Conservation (phyloP, 2,888 invertebrate species). For the Sarcophaga subvicina region DNA sequence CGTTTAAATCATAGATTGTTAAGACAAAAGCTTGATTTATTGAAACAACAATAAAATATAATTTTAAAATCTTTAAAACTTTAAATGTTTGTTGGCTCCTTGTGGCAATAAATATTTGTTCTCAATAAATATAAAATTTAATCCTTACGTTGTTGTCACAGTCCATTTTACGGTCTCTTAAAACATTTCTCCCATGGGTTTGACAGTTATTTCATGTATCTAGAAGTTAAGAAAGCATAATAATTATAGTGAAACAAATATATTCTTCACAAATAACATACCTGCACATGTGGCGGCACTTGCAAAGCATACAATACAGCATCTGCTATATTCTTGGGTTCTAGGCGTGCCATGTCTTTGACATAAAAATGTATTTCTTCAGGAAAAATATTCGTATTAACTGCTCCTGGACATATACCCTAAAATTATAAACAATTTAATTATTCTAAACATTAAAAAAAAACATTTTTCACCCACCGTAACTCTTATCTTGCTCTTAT, state of each 20-base stretch:
- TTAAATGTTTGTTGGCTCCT: slow-evolving; percentile 8
- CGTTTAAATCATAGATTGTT: slow-evolving; percentile 85
- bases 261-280: slow-evolving; percentile 48
- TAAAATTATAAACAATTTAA: background rate
- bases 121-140: slow-evolving; percentile 36
- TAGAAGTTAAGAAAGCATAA: slow-evolving; percentile 59
- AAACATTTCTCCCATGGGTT: slow-evolving; percentile 80
- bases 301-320: slow-evolving; percentile 79
- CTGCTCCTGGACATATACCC: slow-evolving; percentile 80
- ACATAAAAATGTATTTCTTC: slow-evolving; percentile 79
- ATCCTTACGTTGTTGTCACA: no score
- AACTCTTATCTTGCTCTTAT: slow-evolving; percentile 77
- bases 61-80: background rate
- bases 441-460: background rate
- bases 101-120: slow-evolving; percentile 45
- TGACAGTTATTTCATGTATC: slow-evolving; percentile 79
- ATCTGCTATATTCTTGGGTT: slow-evolving; percentile 79
- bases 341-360: slow-evolving; percentile 77
- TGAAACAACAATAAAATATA: slow-evolving; percentile 44
- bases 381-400: slow-evolving; percentile 80
- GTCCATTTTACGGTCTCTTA: slow-evolving; percentile 54
- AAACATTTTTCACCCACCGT: slow-evolving; percentile 72
- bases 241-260: background rate
- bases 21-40: slow-evolving; percentile 74
- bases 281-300: slow-evolving; percentile 79